Evolutionary conservation across 2,888 invertebrate species (phyloP).

Genomic region (Coelopa pilipes): DNA sequence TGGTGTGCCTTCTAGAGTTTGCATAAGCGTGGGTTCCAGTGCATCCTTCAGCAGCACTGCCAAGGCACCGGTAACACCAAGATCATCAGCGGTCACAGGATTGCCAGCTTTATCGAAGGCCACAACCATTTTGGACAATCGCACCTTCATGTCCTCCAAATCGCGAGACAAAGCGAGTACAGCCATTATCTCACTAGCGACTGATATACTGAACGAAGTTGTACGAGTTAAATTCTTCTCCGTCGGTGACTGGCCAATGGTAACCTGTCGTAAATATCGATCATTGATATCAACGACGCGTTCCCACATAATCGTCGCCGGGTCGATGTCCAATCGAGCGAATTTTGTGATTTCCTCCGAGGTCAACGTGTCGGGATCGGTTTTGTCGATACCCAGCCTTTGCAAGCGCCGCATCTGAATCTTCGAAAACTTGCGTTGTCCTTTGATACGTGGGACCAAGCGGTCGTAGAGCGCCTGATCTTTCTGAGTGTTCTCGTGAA

Average conservation of each 20-base stretch:
- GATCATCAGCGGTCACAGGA: constrained; percentile 90
- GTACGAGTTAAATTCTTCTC: constrained; percentile 88
- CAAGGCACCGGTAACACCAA: constrained; percentile 95
- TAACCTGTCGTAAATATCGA: constrained; percentile 91
- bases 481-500: constrained; percentile 94
- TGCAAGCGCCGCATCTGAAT: constrained; percentile 83
- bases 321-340: constrained; percentile 90
- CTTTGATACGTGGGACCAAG: constrained; percentile 86
- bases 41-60: constrained; percentile 93
- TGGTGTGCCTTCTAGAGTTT: constrained; percentile 94
- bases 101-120: constrained; percentile 82
- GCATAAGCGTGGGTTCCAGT: constrained; percentile 96
- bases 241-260: constrained; percentile 90
- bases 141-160: constrained; percentile 86
- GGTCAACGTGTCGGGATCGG: constrained; percentile 83
- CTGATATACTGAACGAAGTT: constrained; percentile 92
- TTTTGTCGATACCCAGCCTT: constrained; percentile 84
- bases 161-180: constrained; percentile 89
- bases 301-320: constrained; percentile 90
- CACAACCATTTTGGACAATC: constrained; percentile 91
- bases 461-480: constrained; percentile 87
- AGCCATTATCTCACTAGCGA: constrained; percentile 99
- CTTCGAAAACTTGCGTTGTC: constrained; percentile 82
- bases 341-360: constrained; percentile 83
- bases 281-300: constrained; percentile 97